Conservation (phyloP, 2,113 vertebrate genomes). For the Crotophaga sulcirostris region DNA sequence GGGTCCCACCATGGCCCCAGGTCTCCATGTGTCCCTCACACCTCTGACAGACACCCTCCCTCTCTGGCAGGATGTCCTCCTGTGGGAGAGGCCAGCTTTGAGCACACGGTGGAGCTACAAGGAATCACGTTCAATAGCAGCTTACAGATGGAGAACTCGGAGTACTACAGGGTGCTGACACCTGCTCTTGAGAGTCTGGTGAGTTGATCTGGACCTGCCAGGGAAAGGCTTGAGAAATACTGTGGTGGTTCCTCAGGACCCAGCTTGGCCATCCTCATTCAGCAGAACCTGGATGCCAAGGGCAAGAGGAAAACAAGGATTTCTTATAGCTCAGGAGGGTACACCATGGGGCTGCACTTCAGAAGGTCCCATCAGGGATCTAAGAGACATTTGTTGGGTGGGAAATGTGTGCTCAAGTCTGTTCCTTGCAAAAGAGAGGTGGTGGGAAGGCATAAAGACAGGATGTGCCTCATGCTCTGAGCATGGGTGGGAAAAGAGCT, state of each 20-base stretch:
- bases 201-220: neutral
- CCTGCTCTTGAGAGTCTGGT: constrained; percentile 84
- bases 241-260: neutral
- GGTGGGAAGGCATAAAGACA: neutral
- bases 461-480: neutral
- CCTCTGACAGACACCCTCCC: neutral
- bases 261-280: neutral
- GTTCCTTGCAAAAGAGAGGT: neutral
- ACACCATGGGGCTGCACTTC: neutral
- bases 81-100: constrained; percentile 18
- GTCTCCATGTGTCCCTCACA: neutral
- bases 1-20: neutral
- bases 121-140: constrained; percentile 81
- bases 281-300: neutral
- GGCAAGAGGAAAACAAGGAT: neutral
- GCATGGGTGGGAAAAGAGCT: neutral
- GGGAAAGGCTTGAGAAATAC: neutral
- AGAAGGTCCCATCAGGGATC: neutral
- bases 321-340: neutral
- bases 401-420: neutral
- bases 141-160: constrained; percentile 75
- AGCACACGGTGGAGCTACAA: constrained; percentile 81
- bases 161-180: constrained; percentile 79
- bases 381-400: neutral
- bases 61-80: constrained; percentile 63